Base-by-base conservation (phyloP, 2,888 invertebrate genomes). In the Exephanes ischioxanthus region DNA sequence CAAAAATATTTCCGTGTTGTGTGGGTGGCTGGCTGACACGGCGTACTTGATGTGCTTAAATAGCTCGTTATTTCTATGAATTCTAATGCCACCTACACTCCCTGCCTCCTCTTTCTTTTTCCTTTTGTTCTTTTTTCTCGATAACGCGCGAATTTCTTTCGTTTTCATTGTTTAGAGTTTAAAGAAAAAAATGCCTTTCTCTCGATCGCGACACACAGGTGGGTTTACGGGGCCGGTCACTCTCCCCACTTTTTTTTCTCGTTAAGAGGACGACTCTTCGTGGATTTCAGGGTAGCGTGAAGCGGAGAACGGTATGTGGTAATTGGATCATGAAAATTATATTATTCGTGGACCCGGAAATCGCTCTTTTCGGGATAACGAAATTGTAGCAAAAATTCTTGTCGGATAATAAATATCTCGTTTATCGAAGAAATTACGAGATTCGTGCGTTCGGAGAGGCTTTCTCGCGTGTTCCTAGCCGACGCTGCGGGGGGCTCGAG, bases 181-280 rank as follows among this genome's bases (percentile, higher is more conserved):
- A 37, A 9, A 7, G 37, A 55, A 55, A 41, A 72, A 19, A 3
- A 41, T 72, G 6, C 5, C 58, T 72, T 58, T 71, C 22, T 58
- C 55, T 41, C 22, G 14, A 70, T 26, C 26, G 48, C 51, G 2
- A 70, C 16, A 26, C 26, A 30, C 30, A n/a, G 51, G 9, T 30
- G 48, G 2, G 53, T 55, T 51, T 72, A 72, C 66, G 37, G 45
- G 37, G 66, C 30, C 73, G 61, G n/a, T 80, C 66, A 73, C 37
- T 80, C 37, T 37, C 37, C 37, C 37, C 9, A 37, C 37, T 72
- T 67, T 55, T 55, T n/a, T 41, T 33, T 45, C 14, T 45, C 45
- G 45, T 45, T 45, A 45, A 4, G 37, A 37, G 2, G 0, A 37
- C 37, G 37, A 37, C 37, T 37, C 37, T 7, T 37, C 37, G 37